Evolutionary conservation across 1,140 invertebrate genomes (phyloP), one percentile per base, ranked within the genome.

Genomic region (Drosophila truncata): DNA sequence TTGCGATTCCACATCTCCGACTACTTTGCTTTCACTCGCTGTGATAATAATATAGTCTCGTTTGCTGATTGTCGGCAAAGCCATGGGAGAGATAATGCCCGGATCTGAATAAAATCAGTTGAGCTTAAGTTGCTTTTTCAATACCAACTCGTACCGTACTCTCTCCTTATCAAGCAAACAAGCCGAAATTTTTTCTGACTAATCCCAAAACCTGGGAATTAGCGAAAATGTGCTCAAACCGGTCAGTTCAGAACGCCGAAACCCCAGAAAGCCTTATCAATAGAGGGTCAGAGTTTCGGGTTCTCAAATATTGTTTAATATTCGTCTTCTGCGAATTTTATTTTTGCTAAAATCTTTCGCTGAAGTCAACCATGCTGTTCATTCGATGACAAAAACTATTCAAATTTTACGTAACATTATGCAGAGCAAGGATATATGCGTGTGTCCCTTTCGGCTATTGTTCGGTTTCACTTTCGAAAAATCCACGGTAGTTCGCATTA

Each of bases 371-470:
- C 31, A 42, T 49, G 37, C 37, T 49, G 37, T 31, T 57, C 60
- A 25, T 67, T 29, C 37, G 46, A 55, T 42, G 27, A 42, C 66
- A 61, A 73, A 66, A 80, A 59, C 49, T 39, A 70, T 67, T 70
- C 39, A 63, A 65, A 74, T 80, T 90, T 90, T 85, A 90, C 85
- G 85, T 91, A 90, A 90, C 71, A 90, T 90, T 90, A 90, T 90
- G 82, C 85, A 80, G 86, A 80, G 85, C 85, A 88, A 80, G 71
- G 39, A 77, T 64, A 41, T 62, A 29, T 31, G 33, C n/a, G 41
- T 35, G 33, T 20, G 41, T 35, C 33, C 57, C 25, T 31, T 57
- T 61, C 35, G 52, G 8, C 59, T 44, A 90, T 88, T 87, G 85
- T 87, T 78, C 63, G 44, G 18, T 82, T 90, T 88, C 81, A 88